Conservation (phyloP, 2,113 vertebrate species). For the Boulengeromyrus knoepffleri region DNA sequence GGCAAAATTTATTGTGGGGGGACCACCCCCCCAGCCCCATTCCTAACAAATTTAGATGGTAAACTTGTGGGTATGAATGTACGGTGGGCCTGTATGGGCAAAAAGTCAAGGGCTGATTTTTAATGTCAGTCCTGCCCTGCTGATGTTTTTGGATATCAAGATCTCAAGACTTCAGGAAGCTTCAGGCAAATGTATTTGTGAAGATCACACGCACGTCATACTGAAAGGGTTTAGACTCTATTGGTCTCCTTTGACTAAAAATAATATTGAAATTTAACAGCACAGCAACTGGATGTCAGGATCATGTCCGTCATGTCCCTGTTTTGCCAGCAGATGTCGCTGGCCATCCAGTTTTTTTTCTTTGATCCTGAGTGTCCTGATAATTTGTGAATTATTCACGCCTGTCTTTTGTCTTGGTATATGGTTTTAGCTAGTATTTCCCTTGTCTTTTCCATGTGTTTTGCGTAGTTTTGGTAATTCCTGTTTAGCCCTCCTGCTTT, state of each 20-base stretch:
- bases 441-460: background rate
- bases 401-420: background rate
- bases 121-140: background rate
- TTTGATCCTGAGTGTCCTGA: background rate
- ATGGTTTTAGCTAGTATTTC: background rate
- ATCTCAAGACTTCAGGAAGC: background rate
- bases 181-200: background rate
- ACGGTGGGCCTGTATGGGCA: background rate
- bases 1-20: too few species aligned
- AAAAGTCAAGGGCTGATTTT: background rate
- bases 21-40: too few species aligned
- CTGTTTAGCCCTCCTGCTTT: background rate
- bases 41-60: too few species aligned
- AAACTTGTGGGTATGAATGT: background rate
- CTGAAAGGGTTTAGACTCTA: background rate
- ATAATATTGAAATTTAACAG: background rate
- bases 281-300: background rate
- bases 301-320: background rate
- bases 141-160: too few species aligned
- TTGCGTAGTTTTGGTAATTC: background rate
- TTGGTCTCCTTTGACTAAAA: background rate
- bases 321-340: background rate
- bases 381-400: background rate
- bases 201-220: background rate
- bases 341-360: background rate